Conservation (phyloP, 2,797 vertebrate genomes). For the Podargus strigoides region DNA sequence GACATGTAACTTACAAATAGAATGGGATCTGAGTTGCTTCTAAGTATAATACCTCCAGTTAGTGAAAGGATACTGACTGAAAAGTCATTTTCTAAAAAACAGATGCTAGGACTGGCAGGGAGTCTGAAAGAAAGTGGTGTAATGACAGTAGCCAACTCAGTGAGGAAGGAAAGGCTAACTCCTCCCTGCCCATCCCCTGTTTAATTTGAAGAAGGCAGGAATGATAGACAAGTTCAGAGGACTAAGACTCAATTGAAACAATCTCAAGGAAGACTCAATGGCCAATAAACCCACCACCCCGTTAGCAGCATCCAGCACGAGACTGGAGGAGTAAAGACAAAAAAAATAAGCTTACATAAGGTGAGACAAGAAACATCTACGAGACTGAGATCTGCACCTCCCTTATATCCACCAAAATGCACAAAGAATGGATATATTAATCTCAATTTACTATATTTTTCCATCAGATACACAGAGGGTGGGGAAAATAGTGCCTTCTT, state of each 20-base stretch:
- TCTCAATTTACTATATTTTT: conserved; percentile 13
- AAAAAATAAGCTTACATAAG: not conserved
- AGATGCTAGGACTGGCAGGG: not conserved
- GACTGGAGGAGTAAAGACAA: not conserved
- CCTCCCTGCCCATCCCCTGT: not conserved
- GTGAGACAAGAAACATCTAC: not conserved
- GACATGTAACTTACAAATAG: not conserved
- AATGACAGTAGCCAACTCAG: not conserved
- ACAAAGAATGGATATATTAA: not conserved
- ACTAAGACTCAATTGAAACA: not conserved
- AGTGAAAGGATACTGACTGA: not conserved
- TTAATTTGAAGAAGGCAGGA: not conserved
- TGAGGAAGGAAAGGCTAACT: not conserved
- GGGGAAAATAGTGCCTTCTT: not conserved
- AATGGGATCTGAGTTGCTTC: not conserved
- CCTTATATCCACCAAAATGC: not conserved
- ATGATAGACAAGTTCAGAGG: not conserved
- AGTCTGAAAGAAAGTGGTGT: not conserved
- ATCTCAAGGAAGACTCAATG: not conserved
- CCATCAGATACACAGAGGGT: not conserved
- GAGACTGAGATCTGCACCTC: not conserved
- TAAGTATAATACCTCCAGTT: not conserved
- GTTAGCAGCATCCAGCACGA: not conserved
- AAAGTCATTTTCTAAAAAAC: not conserved
- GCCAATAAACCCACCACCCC: not conserved